Evolutionary conservation across 2,113 vertebrate genomes (phyloP), one percentile per base, ranked within the genome.

Genomic region (Tyto alba): DNA sequence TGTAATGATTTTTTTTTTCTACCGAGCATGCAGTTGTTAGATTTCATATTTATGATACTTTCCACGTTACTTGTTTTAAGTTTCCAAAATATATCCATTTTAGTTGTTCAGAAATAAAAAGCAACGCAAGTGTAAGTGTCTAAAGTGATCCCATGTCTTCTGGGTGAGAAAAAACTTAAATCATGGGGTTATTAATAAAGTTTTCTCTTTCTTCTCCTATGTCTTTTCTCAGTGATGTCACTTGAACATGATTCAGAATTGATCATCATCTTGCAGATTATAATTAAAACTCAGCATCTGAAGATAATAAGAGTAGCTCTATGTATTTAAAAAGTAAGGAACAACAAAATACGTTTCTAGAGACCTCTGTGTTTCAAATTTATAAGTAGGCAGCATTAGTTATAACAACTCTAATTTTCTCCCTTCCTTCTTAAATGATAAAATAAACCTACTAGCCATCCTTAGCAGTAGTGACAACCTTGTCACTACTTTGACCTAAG

Each of bases 401-500:
- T 90, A 10, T 4, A 45, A 41, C 2, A 7, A 64, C 68, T 83
- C 16, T 60, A 4, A 50, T 86, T 52, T 76, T 80, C 45, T 77
- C 12, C 47, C 75, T 73, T 63, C 47, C 19, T 14, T 86, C 40
- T 76, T 47, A 76, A 40, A 20, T 69, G 41, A 41, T 72, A 43
- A 68, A 68, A 34, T 50, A 83, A 60, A 22, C 7, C 34, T 32
- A 15, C 19, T 22, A 15, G n/a, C 26, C 14, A 30, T 90, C 47
- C 43, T 72, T 56, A 38, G 5, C 29, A 26, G 1, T 7, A 55
- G 41, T 16, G 40, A 50, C 23, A 72, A 2, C 38, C 16, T 47
- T 0, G 1, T 67, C 11, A 5, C 7, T 63, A 53, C 40, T 57
- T 38, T 73, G 62, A 20, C 48, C 22, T 62, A 2, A 0, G 1